Conservation (phyloP, 1,140 invertebrate genomes). For the Adelges cooleyi region DNA sequence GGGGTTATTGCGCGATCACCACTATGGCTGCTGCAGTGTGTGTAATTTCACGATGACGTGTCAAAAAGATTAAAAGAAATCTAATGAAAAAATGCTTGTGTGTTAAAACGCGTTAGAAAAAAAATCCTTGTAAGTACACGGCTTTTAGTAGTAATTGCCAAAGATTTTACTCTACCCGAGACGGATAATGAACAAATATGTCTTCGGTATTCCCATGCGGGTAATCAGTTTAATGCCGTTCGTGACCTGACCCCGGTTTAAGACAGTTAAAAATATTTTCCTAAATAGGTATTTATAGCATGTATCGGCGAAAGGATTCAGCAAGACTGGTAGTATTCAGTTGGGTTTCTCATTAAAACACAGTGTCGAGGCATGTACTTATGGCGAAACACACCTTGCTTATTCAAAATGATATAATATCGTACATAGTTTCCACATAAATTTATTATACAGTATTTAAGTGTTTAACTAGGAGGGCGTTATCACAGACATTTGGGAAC, state of each 20-base stretch:
- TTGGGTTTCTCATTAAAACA: no score
- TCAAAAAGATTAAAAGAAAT: slow-evolving; percentile 18
- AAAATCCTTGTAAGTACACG: neutral
- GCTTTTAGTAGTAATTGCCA: slow-evolving; percentile 24
- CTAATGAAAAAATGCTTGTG: neutral
- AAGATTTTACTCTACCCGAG: slow-evolving; percentile 16
- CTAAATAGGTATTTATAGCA: neutral
- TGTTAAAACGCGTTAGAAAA: neutral
- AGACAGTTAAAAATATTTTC: neutral
- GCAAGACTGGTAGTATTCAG: no score
- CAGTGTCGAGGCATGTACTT: no score
- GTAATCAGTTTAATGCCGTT: no score
- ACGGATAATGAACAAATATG: neutral
- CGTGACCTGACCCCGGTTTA: no score
- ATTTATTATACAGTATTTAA: no score
- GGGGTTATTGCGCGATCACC: neutral
- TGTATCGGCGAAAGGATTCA: no score
- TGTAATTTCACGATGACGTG: slow-evolving; percentile 27
- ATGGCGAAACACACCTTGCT: no score
- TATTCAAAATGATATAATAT: no score
- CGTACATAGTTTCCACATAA: no score
- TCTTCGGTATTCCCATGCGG: neutral
- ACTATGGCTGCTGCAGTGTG: neutral
- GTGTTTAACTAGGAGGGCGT: no score
- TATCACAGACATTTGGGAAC: no score